A percentile compares a stretch with the other conserved stretches of the same genome.
Evolutionary conservation across 2,797 vertebrate species (phyloP).

Genomic region (Luscinia megarhynchos): DNA sequence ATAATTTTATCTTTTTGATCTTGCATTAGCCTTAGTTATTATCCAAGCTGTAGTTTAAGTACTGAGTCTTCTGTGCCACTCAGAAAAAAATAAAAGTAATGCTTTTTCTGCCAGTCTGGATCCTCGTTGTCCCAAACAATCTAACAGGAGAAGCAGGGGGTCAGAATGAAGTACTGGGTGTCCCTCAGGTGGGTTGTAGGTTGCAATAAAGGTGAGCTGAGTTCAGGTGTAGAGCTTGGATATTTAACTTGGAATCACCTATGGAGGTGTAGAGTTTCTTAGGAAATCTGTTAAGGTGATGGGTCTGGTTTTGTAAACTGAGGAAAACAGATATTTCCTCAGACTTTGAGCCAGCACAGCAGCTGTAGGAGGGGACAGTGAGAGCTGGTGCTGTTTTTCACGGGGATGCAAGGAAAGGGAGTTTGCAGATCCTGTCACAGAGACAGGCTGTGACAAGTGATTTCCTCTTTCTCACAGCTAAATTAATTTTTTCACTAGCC

Average conservation of each 20-base stretch:
- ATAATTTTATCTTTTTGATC: slow-evolving; percentile 63
- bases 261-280: neutral
- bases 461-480: slow-evolving; percentile 21
- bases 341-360: neutral
- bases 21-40: slow-evolving; percentile 38
- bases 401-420: neutral
- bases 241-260: neutral
- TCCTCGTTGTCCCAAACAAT: neutral
- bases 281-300: neutral
- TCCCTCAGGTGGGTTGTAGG: neutral
- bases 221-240: neutral
- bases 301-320: neutral
- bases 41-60: slow-evolving; percentile 30
- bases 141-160: neutral
- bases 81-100: neutral
- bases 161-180: neutral
- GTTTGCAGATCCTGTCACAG: slow-evolving; percentile 5
- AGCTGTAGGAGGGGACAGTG: neutral
- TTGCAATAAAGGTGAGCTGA: neutral
- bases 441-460: slow-evolving; percentile 1
- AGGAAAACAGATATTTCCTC: neutral
- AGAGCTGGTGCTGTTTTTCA: neutral
- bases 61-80: neutral
- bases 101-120: neutral
- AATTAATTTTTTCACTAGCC: slow-evolving; percentile 10